Evolutionary conservation across 1,140 invertebrate species (phyloP).

Genomic region (Caenorhabditis latens): DNA sequence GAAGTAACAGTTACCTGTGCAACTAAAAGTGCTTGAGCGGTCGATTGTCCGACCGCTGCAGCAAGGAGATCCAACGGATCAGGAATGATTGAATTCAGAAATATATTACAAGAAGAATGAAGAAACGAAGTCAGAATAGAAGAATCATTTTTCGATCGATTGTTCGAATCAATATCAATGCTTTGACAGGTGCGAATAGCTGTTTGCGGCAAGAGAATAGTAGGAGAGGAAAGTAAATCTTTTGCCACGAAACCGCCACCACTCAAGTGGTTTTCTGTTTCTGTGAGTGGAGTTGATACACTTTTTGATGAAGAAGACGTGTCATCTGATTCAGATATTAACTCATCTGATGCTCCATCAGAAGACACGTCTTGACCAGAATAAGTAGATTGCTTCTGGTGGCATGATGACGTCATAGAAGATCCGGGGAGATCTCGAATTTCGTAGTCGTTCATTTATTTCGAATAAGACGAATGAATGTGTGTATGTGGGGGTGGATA

Average conservation of each 20-base stretch:
- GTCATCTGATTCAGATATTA: constrained; percentile 17
- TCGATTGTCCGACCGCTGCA: constrained; percentile 30
- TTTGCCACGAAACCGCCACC: constrained; percentile 12
- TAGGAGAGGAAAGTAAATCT: constrained; percentile 53
- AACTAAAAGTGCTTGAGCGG: constrained; percentile 41
- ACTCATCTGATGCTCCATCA: constrained; percentile 5
- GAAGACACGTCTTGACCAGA: not conserved
- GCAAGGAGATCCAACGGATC: not conserved
- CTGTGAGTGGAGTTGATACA: not conserved
- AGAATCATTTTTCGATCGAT: constrained; percentile 32
- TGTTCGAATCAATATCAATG: constrained; percentile 24
- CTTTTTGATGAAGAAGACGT: not conserved
- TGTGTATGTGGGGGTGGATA: not conserved
- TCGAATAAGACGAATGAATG: constrained; percentile 6
- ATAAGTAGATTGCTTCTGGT: constrained; percentile 15
- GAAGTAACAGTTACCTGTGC: constrained; percentile 46
- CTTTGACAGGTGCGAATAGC: constrained; percentile 51
- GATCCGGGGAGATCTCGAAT: not conserved
- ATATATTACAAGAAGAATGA: not conserved
- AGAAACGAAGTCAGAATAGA: constrained; percentile 5
- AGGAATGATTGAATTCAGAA: constrained; percentile 4
- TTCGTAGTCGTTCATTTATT: constrained; percentile 20
- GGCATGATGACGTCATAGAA: not conserved
- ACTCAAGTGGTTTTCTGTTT: constrained; percentile 34
- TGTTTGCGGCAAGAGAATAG: constrained; percentile 34